A percentile compares a stretch with the other conserved stretches of the same genome.
Evolutionary conservation across 2,113 vertebrate species (phyloP).

Genomic region (Phyllostomus hastatus): DNA sequence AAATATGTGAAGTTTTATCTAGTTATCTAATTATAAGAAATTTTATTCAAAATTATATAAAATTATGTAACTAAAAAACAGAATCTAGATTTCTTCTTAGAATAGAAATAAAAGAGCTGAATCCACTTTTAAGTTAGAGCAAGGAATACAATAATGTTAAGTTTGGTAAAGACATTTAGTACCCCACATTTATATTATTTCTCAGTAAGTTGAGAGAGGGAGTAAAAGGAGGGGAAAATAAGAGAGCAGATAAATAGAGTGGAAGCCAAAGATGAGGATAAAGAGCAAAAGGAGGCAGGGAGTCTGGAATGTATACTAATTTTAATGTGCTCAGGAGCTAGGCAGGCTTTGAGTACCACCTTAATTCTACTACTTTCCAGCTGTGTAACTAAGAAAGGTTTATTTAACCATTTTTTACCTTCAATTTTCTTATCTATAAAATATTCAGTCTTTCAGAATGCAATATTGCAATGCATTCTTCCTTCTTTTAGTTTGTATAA

Average conservation of each 20-base stretch:
- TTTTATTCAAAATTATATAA: background rate
- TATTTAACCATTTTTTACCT: background rate
- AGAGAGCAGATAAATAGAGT: background rate
- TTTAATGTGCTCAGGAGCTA: background rate
- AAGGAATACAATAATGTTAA: background rate
- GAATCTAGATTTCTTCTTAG: background rate
- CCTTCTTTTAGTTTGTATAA: background rate
- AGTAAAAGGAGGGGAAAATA: background rate
- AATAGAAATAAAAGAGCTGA: background rate
- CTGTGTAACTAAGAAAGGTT: background rate
- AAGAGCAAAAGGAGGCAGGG: background rate
- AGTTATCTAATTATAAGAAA: background rate
- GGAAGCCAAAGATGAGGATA: background rate
- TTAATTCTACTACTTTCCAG: background rate
- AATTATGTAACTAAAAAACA: background rate
- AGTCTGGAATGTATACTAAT: background rate
- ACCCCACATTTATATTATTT: background rate
- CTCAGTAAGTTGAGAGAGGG: background rate
- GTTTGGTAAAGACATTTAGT: background rate
- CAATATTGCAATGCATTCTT: background rate
- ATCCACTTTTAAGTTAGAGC: background rate
- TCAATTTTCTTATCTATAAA: slow-evolving; percentile 4
- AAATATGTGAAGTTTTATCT: background rate
- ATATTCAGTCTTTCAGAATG: background rate
- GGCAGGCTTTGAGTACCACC: background rate